These are phyloP conservation scores for rabbit (Oryctolagus cuniculus) DNA, from an alignment of 2,113 vertebrate genomes.

Conservation along the genomic window mOryCun1.1 NC_091434.1:17543001-17543500, in stretches of 20 bases:
- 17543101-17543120: constrained; percentile 74
- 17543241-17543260: constrained; percentile 88
- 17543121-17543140: constrained; percentile 77
- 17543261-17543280: constrained; percentile 84
- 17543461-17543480: constrained; percentile 84
- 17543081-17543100: constrained; percentile 63
- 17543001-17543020: neutral
- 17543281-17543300: constrained; percentile 90
- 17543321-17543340: constrained; percentile 78
- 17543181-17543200: constrained; percentile 83
- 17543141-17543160: constrained; percentile 85
- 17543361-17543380: constrained; percentile 82
- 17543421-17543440: constrained; percentile 90
- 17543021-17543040: constrained; percentile 49
- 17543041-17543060: constrained; percentile 71
- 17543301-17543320: constrained; percentile 87
- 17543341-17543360: constrained; percentile 89
- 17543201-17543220: constrained; percentile 80
- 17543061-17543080: constrained; percentile 60
- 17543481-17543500: constrained; percentile 81
- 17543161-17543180: constrained; percentile 83
- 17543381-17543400: constrained; percentile 92
- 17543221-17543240: constrained; percentile 80
- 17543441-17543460: constrained; percentile 87
- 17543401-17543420: constrained; percentile 91